A percentile compares a stretch with the other conserved stretches of the same genome.
Conservation (phyloP, 2,888 invertebrate species). For the Unio delphinus region DNA sequence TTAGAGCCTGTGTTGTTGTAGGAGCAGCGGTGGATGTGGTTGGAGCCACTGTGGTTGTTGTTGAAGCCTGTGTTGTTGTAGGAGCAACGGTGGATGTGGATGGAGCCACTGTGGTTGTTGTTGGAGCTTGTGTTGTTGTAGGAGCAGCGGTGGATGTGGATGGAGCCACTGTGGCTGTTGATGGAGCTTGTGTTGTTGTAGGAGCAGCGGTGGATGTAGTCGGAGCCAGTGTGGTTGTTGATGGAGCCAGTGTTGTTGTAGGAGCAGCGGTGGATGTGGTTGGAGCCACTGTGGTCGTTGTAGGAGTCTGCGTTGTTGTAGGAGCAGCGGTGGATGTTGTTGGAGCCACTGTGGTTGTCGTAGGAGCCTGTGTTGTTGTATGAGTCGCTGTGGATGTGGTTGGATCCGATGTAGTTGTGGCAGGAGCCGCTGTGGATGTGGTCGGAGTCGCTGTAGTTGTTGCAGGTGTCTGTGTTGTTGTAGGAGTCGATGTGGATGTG, state of each 20-base stretch:
- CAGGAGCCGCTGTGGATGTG: background rate
- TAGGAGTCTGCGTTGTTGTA: constrained; percentile 1
- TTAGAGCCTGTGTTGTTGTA: background rate
- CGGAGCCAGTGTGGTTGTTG: too few relatives aligned
- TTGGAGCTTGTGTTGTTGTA: too few relatives aligned
- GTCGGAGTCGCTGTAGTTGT: background rate
- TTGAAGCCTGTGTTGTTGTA: too few relatives aligned
- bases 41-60: background rate
- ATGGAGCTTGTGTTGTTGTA: too few relatives aligned
- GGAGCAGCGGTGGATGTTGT: background rate
- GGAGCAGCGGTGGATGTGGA: too few relatives aligned
- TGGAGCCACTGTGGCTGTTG: too few relatives aligned
- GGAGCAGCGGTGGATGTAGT: too few relatives aligned
- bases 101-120: too few relatives aligned
- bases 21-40: constrained; percentile 3
- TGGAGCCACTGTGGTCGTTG: background rate
- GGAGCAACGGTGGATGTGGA: too few relatives aligned
- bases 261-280: background rate
- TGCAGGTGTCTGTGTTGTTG: background rate
- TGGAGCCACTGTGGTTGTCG: background rate
- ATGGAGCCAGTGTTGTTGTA: background rate
- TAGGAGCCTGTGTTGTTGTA: background rate
- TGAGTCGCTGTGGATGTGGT: background rate
- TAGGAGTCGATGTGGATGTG: too few relatives aligned
- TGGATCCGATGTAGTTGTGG: background rate